These are phyloP conservation scores for Maniola jurtina DNA, from an alignment of 1,140 invertebrate genomes.

Conservation along the genomic window DNA sequence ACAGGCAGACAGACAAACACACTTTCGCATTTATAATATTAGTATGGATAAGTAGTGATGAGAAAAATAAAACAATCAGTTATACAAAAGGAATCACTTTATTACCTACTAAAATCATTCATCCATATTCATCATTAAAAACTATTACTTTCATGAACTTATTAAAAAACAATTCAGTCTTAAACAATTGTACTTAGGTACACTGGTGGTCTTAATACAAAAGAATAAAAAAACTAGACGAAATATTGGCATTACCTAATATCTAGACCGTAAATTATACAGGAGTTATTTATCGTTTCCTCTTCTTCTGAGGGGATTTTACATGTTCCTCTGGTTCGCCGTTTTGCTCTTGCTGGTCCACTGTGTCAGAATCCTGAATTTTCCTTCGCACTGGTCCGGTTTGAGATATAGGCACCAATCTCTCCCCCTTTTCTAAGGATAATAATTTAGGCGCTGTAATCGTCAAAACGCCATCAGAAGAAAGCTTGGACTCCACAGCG, in stretches of 20 bases:
- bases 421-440: conserved; percentile 42
- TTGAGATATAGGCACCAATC: conserved; percentile 53
- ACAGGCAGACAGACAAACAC: too few species aligned
- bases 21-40: neutral
- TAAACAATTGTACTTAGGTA: too few species aligned
- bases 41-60: neutral
- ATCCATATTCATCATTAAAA: too few species aligned
- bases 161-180: conserved; percentile 1
- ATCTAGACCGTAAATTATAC: too few species aligned
- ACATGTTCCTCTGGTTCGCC: conserved; percentile 41
- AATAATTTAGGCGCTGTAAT: conserved; percentile 81
- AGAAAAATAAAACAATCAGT: neutral
- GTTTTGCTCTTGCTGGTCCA: conserved; percentile 34
- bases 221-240: too few species aligned
- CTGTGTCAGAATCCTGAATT: conserved; percentile 38
- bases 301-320: conserved; percentile 57
- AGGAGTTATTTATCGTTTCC: conserved; percentile 20
- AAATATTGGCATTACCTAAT: too few species aligned
- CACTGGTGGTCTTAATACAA: too few species aligned
- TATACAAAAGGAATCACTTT: neutral
- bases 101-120: neutral
- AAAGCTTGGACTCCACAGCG: conserved; percentile 83
- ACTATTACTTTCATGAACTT: too few species aligned
- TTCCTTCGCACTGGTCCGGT: conserved; percentile 62
- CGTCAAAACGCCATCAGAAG: conserved; percentile 87